A percentile compares a stretch with the other conserved stretches of the same genome.
Evolutionary conservation across 2,888 invertebrate genomes (phyloP).

Genomic region (Podabrus alpinus): DNA sequence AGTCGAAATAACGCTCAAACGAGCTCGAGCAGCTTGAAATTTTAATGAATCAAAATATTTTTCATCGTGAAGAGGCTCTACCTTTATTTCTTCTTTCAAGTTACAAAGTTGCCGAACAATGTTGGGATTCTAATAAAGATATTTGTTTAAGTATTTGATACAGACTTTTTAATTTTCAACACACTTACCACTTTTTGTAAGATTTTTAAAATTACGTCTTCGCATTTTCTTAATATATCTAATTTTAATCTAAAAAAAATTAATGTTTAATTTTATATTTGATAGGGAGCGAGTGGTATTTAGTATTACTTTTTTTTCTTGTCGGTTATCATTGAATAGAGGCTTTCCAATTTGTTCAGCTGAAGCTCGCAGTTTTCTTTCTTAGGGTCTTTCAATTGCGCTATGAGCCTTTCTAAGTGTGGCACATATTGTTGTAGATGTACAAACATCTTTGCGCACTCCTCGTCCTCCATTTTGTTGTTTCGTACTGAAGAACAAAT

Average conservation of each 20-base stretch:
- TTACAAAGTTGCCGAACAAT: conserved; percentile 4
- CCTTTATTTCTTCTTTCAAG: neutral
- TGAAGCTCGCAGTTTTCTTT: conserved; percentile 61
- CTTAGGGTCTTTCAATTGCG: conserved; percentile 61
- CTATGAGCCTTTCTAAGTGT: conserved; percentile 73
- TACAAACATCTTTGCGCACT: conserved; percentile 65
- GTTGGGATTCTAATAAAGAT: neutral
- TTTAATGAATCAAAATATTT: conserved; percentile 2
- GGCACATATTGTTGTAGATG: conserved; percentile 73
- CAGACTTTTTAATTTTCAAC: neutral
- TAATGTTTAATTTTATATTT: neutral
- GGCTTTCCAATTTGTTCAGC: conserved; percentile 66
- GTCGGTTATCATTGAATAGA: conserved; percentile 65
- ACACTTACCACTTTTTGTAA: conserved; percentile 67
- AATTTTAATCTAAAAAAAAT: conserved; percentile 65
- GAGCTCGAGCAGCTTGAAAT: conserved; percentile 29
- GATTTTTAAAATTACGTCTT: conserved; percentile 69
- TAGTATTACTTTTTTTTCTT: conserved; percentile 64
- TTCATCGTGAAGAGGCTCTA: conserved; percentile 6
- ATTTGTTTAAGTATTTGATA: neutral
- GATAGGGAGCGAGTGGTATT: neutral
- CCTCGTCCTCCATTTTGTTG: conserved; percentile 51
- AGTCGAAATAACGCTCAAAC: conserved; percentile 39
- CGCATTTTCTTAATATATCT: conserved; percentile 70
- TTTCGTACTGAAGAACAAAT: neutral